A percentile compares a stretch with the other conserved stretches of the same genome.
Evolutionary conservation across 2,888 invertebrate genomes (phyloP).

Genomic region (Gastrophysa polygoni): DNA sequence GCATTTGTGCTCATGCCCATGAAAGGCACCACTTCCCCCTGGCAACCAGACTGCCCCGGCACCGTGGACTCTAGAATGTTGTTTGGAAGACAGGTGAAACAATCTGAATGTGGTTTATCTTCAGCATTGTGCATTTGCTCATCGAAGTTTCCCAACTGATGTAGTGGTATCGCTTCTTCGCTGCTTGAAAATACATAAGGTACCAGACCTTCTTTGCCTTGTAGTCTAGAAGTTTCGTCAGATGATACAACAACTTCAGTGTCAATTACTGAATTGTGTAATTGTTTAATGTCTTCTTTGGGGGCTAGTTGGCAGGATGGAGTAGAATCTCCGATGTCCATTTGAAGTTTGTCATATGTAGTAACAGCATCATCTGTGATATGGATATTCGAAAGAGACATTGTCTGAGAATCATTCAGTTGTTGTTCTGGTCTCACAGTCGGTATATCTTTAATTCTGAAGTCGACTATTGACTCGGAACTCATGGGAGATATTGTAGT

Average conservation of each 20-base stretch:
- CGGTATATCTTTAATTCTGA: background rate
- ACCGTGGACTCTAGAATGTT: background rate
- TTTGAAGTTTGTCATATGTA: background rate
- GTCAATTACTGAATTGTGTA: constrained; percentile 5
- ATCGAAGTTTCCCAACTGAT: background rate
- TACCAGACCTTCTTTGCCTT: background rate
- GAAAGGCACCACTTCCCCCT: background rate
- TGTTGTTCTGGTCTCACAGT: background rate
- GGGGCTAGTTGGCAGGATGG: background rate
- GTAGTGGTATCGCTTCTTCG: background rate
- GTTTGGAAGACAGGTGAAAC: background rate
- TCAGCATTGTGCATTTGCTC: background rate
- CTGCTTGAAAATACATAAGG: background rate
- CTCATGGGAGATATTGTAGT: background rate
- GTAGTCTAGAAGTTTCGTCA: constrained; percentile 1
- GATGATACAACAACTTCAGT: constrained; percentile 12
- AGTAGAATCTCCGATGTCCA: background rate
- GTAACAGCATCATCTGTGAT: background rate
- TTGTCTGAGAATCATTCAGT: background rate
- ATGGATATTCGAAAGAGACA: background rate
- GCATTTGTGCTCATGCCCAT: background rate
- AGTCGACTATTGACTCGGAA: background rate
- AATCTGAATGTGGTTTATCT: background rate
- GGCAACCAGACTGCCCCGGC: background rate
- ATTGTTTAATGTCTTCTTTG: background rate